These are phyloP conservation scores for Malacoraja senta DNA, from an alignment of 2,797 vertebrate genomes.

Conservation along the genomic window DNA sequence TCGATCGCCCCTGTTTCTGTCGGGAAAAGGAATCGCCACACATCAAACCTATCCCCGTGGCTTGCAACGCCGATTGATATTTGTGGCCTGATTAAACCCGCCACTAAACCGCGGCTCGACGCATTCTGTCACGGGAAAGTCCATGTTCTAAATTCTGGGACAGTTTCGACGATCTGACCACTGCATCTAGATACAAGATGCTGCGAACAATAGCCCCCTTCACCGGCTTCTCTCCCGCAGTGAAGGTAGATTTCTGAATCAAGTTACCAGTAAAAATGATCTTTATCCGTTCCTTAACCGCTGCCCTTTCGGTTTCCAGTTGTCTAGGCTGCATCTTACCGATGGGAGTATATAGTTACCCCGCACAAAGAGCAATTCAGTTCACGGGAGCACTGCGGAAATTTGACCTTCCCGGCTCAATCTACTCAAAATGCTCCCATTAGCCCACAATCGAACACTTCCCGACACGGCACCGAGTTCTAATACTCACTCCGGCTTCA, in stretches of 20 bases:
- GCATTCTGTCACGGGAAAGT: neutral
- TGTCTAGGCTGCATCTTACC: constrained; percentile 52
- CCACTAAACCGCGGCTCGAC: neutral
- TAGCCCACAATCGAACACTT: neutral
- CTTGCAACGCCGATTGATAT: neutral
- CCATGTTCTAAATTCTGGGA: neutral
- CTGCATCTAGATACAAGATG: too few relatives aligned
- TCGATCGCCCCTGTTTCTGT: neutral
- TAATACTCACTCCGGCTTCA: constrained; percentile 94
- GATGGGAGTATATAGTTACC: constrained; percentile 79
- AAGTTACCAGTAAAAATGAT: neutral
- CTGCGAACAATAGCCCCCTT: neutral
- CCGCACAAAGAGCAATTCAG: constrained; percentile 83
- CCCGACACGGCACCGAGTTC: neutral
- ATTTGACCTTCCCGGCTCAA: constrained; percentile 73
- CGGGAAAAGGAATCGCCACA: neutral
- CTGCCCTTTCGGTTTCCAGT: constrained; percentile 55
- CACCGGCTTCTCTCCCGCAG: neutral
- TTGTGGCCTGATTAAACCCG: neutral
- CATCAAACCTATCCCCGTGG: neutral
- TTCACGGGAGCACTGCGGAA: constrained; percentile 65
- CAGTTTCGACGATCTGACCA: neutral
- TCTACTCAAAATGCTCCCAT: constrained; percentile 46
- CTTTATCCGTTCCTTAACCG: neutral
- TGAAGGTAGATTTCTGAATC: neutral